A percentile compares a stretch with the other conserved stretches of the same genome.
These are phyloP conservation scores for Ormyrus pomaceus DNA, from an alignment of 2,888 invertebrate genomes.

Conservation along the genomic window DNA sequence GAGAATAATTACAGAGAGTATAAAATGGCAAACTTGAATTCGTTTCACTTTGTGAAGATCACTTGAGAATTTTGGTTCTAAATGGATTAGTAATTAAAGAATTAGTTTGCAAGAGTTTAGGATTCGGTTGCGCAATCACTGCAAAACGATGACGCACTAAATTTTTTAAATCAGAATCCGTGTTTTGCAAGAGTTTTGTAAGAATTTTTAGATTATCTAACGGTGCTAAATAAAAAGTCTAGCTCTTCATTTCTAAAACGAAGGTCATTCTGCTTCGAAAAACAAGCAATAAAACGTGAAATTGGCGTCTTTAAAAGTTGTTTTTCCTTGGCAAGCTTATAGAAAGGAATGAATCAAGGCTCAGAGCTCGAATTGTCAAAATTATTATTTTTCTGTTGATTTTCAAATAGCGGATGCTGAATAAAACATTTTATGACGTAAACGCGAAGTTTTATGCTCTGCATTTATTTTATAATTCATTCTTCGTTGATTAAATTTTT, in stretches of 20 bases:
- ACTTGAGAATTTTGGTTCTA: too few relatives aligned
- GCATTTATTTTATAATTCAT: neutral
- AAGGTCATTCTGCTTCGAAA: constrained; percentile 45
- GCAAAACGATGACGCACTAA: constrained; percentile 32
- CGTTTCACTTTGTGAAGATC: too few relatives aligned
- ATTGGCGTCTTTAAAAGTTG: constrained; percentile 37
- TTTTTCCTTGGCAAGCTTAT: constrained; percentile 16
- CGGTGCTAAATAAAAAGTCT: constrained; percentile 39
- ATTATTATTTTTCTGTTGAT: neutral
- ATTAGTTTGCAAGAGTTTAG: too few relatives aligned
- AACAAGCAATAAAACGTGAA: constrained; percentile 47
- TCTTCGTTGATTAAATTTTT: neutral
- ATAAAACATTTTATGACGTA: neutral
- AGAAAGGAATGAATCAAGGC: constrained; percentile 18
- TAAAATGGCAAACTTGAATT: too few relatives aligned
- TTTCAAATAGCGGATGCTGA: neutral
- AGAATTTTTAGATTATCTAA: constrained; percentile 52
- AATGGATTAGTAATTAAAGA: too few relatives aligned
- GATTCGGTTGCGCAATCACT: constrained; percentile 8
- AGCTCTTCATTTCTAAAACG: constrained; percentile 51
- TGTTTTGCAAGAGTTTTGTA: constrained; percentile 39
- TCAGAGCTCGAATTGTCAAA: constrained; percentile 15
- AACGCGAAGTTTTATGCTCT: neutral
- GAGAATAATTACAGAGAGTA: too few relatives aligned
- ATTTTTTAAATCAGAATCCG: constrained; percentile 34